Evolutionary conservation across 2,797 vertebrate genomes (phyloP).

Genomic region (Simalia tracyae): DNA sequence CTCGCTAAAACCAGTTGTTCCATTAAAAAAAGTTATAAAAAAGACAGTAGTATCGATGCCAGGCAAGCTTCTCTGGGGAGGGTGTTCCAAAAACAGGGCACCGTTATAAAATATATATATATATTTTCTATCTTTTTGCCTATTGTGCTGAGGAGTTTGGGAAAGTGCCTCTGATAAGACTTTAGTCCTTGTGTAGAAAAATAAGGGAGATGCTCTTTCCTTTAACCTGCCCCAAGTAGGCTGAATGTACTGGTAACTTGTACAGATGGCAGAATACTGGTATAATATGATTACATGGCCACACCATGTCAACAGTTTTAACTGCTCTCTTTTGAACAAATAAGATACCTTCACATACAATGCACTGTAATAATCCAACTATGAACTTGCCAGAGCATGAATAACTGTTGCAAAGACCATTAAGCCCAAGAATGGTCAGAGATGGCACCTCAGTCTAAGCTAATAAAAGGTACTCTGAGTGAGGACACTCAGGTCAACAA

Average conservation of each 20-base stretch:
- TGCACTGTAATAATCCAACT: no score
- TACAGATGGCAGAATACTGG: no score
- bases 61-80: no score
- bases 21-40: background rate
- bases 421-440: background rate
- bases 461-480: background rate
- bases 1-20: background rate
- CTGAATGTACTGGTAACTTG: no score
- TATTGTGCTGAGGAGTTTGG: background rate
- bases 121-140: background rate
- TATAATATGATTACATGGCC: no score
- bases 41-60: no score
- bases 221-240: background rate
- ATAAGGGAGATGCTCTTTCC: background rate
- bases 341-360: no score
- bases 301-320: no score
- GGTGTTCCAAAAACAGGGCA: no score
- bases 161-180: background rate
- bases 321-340: no score
- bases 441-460: background rate
- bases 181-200: background rate
- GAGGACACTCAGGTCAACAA: background rate
- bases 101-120: background rate
- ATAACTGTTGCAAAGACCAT: background rate
- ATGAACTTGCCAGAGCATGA: background rate